Evolutionary conservation across 1,140 invertebrate species (phyloP).

Genomic region (Cheumatopsyche charites): DNA sequence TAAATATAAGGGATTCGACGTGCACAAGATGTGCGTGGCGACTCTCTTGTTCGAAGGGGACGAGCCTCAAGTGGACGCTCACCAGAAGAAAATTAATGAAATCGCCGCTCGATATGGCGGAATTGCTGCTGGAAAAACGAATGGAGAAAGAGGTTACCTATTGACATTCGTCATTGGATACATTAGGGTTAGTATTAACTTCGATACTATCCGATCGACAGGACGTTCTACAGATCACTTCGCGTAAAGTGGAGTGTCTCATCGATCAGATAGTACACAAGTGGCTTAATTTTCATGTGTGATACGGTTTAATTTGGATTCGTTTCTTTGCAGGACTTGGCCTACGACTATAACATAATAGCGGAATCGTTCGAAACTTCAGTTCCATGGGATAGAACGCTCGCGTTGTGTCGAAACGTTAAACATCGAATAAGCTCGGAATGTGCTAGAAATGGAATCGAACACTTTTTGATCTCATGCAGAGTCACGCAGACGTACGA

Average conservation of each 20-base stretch:
- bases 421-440: slow-evolving; percentile 81
- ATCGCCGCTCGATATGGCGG: slow-evolving; percentile 79
- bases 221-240: too few relatives aligned
- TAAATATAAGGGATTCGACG: slow-evolving; percentile 87
- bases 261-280: too few relatives aligned
- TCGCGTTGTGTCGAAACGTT: slow-evolving; percentile 86
- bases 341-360: slow-evolving; percentile 85
- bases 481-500: slow-evolving; percentile 97
- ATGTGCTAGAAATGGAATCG: slow-evolving; percentile 69
- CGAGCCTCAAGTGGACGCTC: slow-evolving; percentile 71
- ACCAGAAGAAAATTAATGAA: slow-evolving; percentile 84
- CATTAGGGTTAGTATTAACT: slow-evolving; percentile 75
- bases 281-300: too few relatives aligned
- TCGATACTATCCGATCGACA: too few relatives aligned
- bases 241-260: too few relatives aligned
- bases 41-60: slow-evolving; percentile 93
- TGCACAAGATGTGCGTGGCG: slow-evolving; percentile 83
- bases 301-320: too few relatives aligned
- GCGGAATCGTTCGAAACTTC: slow-evolving; percentile 99
- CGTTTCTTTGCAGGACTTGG: slow-evolving; percentile 77
- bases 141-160: slow-evolving; percentile 94
- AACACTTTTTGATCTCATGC: slow-evolving; percentile 74
- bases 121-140: slow-evolving; percentile 87
- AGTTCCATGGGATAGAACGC: slow-evolving; percentile 91
- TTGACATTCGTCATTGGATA: slow-evolving; percentile 99